These are phyloP conservation scores for Lerema accius DNA, from an alignment of 1,140 invertebrate species.

Conservation along the genomic window DNA sequence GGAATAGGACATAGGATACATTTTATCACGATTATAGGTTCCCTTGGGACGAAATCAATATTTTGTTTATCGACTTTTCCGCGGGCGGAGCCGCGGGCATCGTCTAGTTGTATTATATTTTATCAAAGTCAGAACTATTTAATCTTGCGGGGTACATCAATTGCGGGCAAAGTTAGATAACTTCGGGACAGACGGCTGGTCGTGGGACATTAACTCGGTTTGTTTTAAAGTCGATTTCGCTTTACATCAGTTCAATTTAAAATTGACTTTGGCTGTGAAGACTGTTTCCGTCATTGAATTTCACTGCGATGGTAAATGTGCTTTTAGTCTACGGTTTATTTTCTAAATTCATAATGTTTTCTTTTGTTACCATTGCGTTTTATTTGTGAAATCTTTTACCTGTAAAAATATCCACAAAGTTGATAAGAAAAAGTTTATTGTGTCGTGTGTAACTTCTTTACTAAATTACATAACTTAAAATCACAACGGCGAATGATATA, in stretches of 20 bases:
- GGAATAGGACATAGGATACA: too few relatives aligned
- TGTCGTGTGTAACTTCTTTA: too few relatives aligned
- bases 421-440: not conserved
- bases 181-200: constrained; percentile 23
- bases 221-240: constrained; percentile 2
- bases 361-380: not conserved
- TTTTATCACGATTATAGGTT: too few relatives aligned
- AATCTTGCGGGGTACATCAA: constrained; percentile 1
- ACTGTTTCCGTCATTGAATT: not conserved
- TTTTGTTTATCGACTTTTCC: too few relatives aligned
- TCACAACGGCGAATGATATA: too few relatives aligned
- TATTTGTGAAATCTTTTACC: not conserved
- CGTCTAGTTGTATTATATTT: too few relatives aligned
- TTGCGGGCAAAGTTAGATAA: constrained; percentile 32
- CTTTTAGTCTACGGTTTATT: not conserved
- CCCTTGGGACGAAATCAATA: too few relatives aligned
- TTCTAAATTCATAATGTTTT: not conserved
- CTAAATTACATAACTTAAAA: too few relatives aligned
- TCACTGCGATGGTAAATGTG: not conserved
- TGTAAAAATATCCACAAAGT: not conserved
- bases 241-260: not conserved
- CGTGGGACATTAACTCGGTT: constrained; percentile 29
- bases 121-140: not conserved
- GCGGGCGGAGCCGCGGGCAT: too few relatives aligned
- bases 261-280: constrained; percentile 1